phyloP scores from a whole-genome alignment of 2,888 invertebrate species.

The Stegophylla sp. region DNA sequence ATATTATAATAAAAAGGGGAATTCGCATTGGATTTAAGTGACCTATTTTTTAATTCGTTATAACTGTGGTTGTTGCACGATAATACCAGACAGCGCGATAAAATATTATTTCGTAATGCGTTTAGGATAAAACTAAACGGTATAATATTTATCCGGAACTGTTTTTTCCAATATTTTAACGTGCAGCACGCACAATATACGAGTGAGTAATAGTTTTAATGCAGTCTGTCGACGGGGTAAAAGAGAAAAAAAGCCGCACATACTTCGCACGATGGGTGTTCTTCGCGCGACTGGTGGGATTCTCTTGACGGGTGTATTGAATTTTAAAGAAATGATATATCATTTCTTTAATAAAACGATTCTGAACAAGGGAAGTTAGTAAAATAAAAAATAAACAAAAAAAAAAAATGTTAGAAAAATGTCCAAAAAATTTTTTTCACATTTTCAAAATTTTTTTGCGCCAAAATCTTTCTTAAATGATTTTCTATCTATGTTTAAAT shows the following conservation, averaged over 20 bases:
- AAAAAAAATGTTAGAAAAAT: no score
- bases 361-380: no score
- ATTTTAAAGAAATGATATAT: no score
- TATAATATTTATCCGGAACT: background rate
- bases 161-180: background rate
- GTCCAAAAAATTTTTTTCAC: no score
- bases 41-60: conserved; percentile 32
- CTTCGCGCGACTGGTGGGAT: no score
- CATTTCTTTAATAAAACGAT: no score
- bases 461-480: no score
- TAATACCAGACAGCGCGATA: background rate
- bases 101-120: background rate
- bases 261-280: no score
- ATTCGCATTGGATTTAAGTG: conserved; percentile 37
- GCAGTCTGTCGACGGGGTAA: background rate
- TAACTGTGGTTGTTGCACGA: background rate
- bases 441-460: no score
- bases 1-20: background rate
- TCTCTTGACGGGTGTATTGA: no score
- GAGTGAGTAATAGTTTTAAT: background rate
- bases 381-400: no score
- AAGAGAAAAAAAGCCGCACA: background rate
- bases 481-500: no score
- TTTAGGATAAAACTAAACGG: conserved; percentile 6
- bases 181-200: background rate